Evolutionary conservation across 2,797 vertebrate species (phyloP), one percentile per base, ranked within the genome.

Genomic region (Saguinus oedipus): DNA sequence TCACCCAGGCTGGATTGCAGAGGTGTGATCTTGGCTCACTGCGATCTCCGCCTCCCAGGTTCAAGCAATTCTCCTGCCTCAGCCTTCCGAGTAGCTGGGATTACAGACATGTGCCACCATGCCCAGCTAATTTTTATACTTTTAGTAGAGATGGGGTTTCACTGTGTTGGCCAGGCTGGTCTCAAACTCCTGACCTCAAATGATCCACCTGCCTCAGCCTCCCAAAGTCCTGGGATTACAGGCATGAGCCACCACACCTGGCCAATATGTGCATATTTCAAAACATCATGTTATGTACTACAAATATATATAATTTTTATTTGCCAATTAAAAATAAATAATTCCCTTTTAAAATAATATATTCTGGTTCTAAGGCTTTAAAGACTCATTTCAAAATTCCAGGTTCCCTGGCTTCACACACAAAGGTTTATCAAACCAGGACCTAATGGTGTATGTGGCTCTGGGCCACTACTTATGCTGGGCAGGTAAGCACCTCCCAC

Each of bases 1-100:
- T n/a, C 3, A 8, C 64, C 33, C 64, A 68, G 64, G 15, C 64
- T 68, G 15, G 0, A n/a, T 33, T 19, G 15, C 64, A n/a, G 1
- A n/a, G 15, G 15, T 1, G 0, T 0, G 1, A 19, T n/a, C 64
- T 68, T 8, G 1, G 33, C 33, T n/a, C 15, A n/a, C 64, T n/a
- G 33, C 15, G n/a, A 68, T 3, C 15, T 68, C 33, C 0, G 1
- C 64, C 64, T 68, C 33, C 64, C 33, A n/a, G 7, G 64, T 68
- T 68, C 33, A 68, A 68, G 33, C 0, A 0, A 68, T 68, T 68
- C 64, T 68, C 61, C 61, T n/a, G 64, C 33, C 33, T 68, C 64
- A 68, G 64, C 15, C 64, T 68, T 33, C 33, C 0, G 1, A 68
- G 33, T 68, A 68, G 64, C 64, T 68, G 33, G 15, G 64, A 68